Evolutionary conservation across 2,797 vertebrate species (phyloP), one percentile per base, ranked within the genome.

Genomic region (Acrocephalus scirpaceus): DNA sequence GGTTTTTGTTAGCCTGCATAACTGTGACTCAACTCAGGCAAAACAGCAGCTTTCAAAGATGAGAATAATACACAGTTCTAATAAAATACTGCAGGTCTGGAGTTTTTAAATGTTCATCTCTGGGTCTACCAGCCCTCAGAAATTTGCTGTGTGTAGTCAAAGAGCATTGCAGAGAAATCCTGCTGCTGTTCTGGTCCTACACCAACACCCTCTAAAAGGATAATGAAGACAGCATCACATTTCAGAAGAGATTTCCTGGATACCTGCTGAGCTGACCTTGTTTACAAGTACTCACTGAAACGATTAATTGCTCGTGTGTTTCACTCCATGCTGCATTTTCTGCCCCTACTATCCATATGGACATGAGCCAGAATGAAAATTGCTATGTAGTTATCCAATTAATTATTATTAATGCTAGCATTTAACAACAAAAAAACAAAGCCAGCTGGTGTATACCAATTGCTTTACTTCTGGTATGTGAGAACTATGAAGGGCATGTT

Each of bases 201-300:
- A 89, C 26, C 73, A 91, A 95, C 51, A 25, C 38, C 50, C 30
- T 90, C 73, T 65, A 44, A 60, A 88, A 81, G 70, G 56, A 70
- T 92, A 90, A 80, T 76, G 50, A 82, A 95, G 62, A 94, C 64
- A 87, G 77, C 84, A 95, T 86, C 82, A 77, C 74, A 87, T 90
- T 96, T 92, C 92, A 79, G 69, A 78, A 51, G 70, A 88, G 14
- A 88, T 66, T 78, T 93, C 70, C 70, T 51, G 21, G 77, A 47
- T 38, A 90, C 47, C 84, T 96, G 70, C 67, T 92, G 90, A 85
- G 88, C 26, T 76, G 88, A 82, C 57, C 83, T 88, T 78, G 58
- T 82, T 93, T 95, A 88, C 90, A 94, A 88, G 83, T 26, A 86
- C 74, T 72, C 74, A 89, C 67, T 81, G 70, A 72, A 97, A 93